Conservation (phyloP, 1,140 invertebrate genomes). For the Myzus persicae region DNA sequence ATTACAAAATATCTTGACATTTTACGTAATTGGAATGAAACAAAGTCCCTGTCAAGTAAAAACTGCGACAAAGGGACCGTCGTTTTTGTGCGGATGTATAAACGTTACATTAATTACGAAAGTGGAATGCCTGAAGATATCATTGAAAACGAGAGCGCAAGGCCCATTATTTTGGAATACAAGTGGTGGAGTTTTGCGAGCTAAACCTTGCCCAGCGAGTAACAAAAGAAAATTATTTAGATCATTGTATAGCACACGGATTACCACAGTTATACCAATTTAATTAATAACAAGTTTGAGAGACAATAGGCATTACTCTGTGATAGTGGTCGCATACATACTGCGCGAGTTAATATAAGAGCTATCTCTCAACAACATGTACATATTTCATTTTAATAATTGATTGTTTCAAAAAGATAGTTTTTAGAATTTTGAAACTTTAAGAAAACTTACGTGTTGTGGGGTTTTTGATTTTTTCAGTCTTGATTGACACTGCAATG, state of each 20-base stretch:
- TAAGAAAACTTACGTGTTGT: not conserved
- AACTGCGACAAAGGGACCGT: not conserved
- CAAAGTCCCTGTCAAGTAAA: constrained; percentile 19
- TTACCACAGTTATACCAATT: constrained; percentile 22
- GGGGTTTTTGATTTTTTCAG: not conserved
- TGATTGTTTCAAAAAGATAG: not conserved
- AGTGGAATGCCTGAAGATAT: constrained; percentile 15
- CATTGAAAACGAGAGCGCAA: not conserved
- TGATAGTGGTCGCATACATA: not conserved
- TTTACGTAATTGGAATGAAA: constrained; percentile 24
- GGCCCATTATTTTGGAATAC: not conserved
- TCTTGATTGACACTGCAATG: not conserved
- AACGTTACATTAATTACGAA: constrained; percentile 24
- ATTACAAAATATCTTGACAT: constrained; percentile 22
- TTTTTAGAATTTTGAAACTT: not conserved
- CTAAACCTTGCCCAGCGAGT: not conserved
- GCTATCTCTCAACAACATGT: not conserved
- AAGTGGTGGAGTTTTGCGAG: not conserved
- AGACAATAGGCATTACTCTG: not conserved
- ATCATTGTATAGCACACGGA: not conserved
- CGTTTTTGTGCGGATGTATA: not conserved
- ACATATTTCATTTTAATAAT: not conserved
- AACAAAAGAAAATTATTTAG: constrained; percentile 28
- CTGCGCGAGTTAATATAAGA: not conserved
- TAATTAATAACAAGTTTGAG: constrained; percentile 21